Percentiles rank a stretch among this genome's conserved stretches.
phyloP scores from a whole-genome alignment of 1,140 invertebrate species.

The Caenorhabditis brenneri region DNA sequence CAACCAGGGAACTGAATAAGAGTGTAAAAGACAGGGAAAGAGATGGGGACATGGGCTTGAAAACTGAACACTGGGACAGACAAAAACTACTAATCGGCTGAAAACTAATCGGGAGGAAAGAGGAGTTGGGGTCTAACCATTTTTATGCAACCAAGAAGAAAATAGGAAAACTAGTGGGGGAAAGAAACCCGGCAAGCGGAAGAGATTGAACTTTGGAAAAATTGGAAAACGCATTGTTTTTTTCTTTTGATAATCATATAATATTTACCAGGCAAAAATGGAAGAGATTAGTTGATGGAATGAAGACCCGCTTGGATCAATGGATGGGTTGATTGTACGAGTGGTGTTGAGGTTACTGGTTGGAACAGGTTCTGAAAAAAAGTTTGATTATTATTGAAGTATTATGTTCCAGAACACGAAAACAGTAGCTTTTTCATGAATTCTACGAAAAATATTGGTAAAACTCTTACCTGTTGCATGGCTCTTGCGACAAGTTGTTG shows the following conservation, averaged over 20 bases:
- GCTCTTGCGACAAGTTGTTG: conserved; percentile 30
- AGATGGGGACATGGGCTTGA: neutral
- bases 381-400: no score
- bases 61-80: neutral
- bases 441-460: no score
- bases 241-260: neutral
- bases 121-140: neutral
- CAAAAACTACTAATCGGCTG: neutral
- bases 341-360: conserved; percentile 7
- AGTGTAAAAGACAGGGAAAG: neutral
- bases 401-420: no score
- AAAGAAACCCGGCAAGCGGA: neutral
- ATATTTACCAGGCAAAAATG: neutral
- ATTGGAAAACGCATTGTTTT: conserved; percentile 7
- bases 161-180: neutral
- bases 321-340: conserved; percentile 8
- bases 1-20: neutral
- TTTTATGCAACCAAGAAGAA: conserved; percentile 1
- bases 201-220: conserved; percentile 18
- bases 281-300: conserved; percentile 8
- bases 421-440: no score
- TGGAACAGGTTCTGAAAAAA: conserved; percentile 20
- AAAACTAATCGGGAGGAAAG: neutral
- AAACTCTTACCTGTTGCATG: conserved; percentile 13
- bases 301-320: conserved; percentile 24